phyloP scores from a whole-genome alignment of 2,797 vertebrate species.

The Schizothorax lantsangensis region DNA sequence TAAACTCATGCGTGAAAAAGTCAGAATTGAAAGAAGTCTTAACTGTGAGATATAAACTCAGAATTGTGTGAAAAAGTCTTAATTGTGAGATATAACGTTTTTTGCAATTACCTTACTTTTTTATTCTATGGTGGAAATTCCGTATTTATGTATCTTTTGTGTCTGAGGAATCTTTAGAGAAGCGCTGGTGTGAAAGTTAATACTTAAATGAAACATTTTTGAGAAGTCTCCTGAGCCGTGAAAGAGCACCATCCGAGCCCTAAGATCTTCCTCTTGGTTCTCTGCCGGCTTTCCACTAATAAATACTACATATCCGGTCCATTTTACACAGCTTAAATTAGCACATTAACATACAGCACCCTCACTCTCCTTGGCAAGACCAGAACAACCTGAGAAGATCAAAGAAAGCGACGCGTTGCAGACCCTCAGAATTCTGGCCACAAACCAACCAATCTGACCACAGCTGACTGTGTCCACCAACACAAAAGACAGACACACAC shows the following conservation, averaged over 20 bases:
- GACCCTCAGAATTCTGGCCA: constrained; percentile 63
- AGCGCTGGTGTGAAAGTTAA: neutral
- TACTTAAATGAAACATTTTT: neutral
- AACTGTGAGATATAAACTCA: too few species aligned
- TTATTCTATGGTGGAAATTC: too few species aligned
- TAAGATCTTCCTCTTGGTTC: neutral
- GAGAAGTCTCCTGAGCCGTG: neutral
- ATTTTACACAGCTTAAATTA: constrained; percentile 17
- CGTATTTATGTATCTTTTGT: neutral
- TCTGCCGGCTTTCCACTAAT: neutral
- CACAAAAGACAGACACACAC: constrained; percentile 66
- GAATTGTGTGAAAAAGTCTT: neutral
- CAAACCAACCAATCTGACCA: constrained; percentile 61
- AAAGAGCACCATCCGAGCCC: neutral
- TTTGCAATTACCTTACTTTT: too few species aligned
- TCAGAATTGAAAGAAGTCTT: neutral
- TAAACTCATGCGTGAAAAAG: neutral
- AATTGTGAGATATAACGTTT: neutral
- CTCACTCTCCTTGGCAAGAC: neutral
- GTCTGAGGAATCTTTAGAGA: neutral
- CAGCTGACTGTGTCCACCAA: constrained; percentile 65
- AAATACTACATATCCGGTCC: neutral
- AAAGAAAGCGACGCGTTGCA: constrained; percentile 43
- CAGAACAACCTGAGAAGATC: constrained; percentile 32
- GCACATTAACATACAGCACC: neutral